These are phyloP conservation scores for Chaetophractus vellerosus DNA, from an alignment of 2,797 vertebrate species.

Conservation along the genomic window DNA sequence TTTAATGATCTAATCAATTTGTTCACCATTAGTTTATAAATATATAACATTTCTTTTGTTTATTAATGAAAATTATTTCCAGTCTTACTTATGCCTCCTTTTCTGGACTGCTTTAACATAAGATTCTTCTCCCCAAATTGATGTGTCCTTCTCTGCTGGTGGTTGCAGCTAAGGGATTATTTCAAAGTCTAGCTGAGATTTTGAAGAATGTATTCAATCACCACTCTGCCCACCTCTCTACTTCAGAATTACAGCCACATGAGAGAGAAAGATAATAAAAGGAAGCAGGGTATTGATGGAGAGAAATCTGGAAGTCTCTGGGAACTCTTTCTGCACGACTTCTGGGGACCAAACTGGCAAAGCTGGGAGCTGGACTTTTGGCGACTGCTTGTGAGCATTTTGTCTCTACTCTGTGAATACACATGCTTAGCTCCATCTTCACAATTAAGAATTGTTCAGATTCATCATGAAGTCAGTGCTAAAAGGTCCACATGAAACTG, in stretches of 20 bases:
- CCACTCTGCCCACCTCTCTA: neutral
- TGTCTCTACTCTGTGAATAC: neutral
- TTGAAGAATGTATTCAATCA: neutral
- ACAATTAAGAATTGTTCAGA: neutral
- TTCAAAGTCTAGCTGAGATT: neutral
- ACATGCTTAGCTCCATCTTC: neutral
- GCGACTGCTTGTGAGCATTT: neutral
- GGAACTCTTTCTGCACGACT: neutral
- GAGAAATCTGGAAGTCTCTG: neutral
- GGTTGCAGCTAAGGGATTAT: neutral
- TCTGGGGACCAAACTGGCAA: neutral
- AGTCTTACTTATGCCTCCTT: slow-evolving; percentile 35
- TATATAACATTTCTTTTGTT: slow-evolving; percentile 68
- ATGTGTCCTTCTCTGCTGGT: neutral
- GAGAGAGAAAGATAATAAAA: neutral
- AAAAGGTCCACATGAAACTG: neutral
- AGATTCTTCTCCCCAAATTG: neutral
- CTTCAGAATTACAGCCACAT: neutral
- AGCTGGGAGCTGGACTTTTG: fast-evolving
- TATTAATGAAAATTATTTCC: slow-evolving; percentile 57
- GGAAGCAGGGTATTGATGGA: neutral
- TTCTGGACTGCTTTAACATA: neutral
- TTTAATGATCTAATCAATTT: slow-evolving; percentile 77
- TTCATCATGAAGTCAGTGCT: neutral
- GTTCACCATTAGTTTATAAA: slow-evolving; percentile 67